A percentile compares a stretch with the other conserved stretches of the same genome.
phyloP scores from a whole-genome alignment of 1,140 invertebrate genomes.

The Bursaphelenchus mucronatus region DNA sequence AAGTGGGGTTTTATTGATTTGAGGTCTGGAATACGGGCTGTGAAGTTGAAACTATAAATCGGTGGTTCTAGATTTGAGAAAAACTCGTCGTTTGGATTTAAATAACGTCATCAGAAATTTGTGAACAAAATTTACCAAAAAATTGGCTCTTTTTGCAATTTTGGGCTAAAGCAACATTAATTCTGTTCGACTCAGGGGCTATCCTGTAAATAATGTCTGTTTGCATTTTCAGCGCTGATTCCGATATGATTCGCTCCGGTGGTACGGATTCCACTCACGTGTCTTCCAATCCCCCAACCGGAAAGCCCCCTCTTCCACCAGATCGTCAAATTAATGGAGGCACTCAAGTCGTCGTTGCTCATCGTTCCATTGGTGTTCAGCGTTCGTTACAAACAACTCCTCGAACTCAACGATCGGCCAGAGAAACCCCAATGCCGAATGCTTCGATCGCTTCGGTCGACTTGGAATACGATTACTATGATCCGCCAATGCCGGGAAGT shows the following conservation, averaged over 20 bases:
- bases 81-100: too few species aligned
- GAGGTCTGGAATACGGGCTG: too few species aligned
- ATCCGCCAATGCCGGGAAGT: constrained; percentile 3
- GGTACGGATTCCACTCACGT: constrained; percentile 15
- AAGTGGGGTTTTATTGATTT: background rate
- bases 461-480: constrained; percentile 19
- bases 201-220: background rate
- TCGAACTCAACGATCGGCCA: constrained; percentile 5
- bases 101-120: too few species aligned
- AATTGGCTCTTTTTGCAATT: too few species aligned
- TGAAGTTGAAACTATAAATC: too few species aligned
- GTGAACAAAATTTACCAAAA: too few species aligned
- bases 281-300: constrained; percentile 5
- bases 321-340: background rate
- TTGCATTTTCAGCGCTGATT: constrained; percentile 5
- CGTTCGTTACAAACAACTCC: constrained; percentile 12
- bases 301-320: constrained; percentile 17
- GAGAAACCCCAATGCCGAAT: constrained; percentile 7
- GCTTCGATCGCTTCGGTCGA: constrained; percentile 18
- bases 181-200: too few species aligned
- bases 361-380: constrained; percentile 16
- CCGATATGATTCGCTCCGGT: constrained; percentile 17
- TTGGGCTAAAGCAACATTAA: too few species aligned
- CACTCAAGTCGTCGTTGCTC: background rate
- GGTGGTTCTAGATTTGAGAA: too few species aligned